Conservation (phyloP, 2,797 vertebrate genomes). For the Mormyrops attenuatus region DNA sequence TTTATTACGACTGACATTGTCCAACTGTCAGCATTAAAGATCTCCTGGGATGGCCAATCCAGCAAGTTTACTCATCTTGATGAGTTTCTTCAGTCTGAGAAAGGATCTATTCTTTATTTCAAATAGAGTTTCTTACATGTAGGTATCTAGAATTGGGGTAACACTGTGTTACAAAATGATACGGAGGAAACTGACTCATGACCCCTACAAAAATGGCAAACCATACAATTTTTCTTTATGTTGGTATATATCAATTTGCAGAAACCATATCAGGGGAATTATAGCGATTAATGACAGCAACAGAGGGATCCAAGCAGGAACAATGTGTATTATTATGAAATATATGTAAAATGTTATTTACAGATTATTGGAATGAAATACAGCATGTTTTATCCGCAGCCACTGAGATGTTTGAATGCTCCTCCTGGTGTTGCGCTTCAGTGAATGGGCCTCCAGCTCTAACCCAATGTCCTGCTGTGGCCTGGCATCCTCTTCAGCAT, state of each 20-base stretch:
- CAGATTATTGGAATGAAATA: not conserved
- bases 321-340: not conserved
- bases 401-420: not conserved
- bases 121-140: not conserved
- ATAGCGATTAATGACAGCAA: not conserved
- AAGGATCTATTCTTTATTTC: not conserved
- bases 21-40: not conserved
- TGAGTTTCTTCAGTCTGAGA: not conserved
- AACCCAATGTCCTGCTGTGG: not conserved
- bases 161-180: not conserved
- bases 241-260: not conserved
- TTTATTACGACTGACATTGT: not conserved
- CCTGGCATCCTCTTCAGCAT: not conserved
- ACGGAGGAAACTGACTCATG: not conserved
- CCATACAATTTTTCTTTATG: not conserved
- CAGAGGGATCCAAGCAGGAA: not conserved
- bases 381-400: not conserved
- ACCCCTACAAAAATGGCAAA: not conserved
- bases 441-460: not conserved
- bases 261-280: not conserved
- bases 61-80: not conserved
- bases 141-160: not conserved
- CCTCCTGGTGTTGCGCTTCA: not conserved
- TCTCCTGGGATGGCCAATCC: not conserved
- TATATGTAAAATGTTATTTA: not conserved